Conservation (phyloP, 2,888 invertebrate species). For the Phymatocera aterrima region DNA sequence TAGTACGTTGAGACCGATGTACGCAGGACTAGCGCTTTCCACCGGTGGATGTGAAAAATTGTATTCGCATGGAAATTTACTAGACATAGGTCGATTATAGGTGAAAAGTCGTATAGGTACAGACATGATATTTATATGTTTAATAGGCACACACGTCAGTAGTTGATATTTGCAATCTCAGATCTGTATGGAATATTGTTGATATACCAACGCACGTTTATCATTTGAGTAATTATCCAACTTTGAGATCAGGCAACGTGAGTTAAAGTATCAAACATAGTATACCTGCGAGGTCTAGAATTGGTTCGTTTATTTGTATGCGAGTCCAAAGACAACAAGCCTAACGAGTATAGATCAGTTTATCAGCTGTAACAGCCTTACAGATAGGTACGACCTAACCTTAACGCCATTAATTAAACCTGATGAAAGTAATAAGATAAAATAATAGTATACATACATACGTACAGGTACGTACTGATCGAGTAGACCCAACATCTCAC, state of each 20-base stretch:
- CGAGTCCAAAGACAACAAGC: neutral
- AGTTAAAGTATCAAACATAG: neutral
- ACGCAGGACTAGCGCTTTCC: neutral
- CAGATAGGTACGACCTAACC: neutral
- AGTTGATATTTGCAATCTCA: conserved; percentile 14
- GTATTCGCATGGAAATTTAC: neutral
- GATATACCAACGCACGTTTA: too few species aligned
- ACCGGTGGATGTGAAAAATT: neutral
- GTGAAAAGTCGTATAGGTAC: neutral
- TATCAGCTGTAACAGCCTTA: neutral
- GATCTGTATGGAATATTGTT: neutral
- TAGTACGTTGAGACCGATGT: too few species aligned
- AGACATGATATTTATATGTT: neutral
- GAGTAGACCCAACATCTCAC: neutral
- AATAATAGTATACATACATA: too few species aligned
- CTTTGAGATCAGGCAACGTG: neutral
- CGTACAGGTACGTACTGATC: neutral
- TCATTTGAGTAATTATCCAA: neutral
- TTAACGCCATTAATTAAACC: neutral
- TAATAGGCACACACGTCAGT: neutral
- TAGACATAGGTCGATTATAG: neutral
- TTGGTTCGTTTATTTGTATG: neutral
- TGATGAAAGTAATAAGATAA: neutral
- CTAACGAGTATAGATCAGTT: neutral
- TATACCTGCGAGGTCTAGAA: neutral